Conservation (phyloP, 2,888 invertebrate species). For the Catocala nupta region DNA sequence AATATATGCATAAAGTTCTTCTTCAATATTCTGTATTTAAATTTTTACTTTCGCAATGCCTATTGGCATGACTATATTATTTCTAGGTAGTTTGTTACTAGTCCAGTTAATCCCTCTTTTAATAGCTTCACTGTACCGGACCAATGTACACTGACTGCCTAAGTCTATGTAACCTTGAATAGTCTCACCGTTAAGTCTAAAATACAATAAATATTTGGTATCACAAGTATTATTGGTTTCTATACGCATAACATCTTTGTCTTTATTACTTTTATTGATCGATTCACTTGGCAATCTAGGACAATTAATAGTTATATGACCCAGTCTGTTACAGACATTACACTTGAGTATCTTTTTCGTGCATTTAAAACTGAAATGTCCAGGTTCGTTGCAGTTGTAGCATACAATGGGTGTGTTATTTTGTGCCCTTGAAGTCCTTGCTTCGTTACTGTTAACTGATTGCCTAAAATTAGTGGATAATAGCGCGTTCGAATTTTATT, state of each 20-base stretch:
- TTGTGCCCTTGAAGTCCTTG: too few species aligned
- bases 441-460: too few species aligned
- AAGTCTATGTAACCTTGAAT: conserved; percentile 14
- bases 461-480: too few species aligned
- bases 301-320: conserved; percentile 10
- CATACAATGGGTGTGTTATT: conserved; percentile 2
- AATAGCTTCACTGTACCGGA: conserved; percentile 7
- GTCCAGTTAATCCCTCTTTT: conserved; percentile 11
- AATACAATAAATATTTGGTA: conserved; percentile 3
- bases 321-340: conserved; percentile 15
- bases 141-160: conserved; percentile 18
- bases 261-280: background rate
- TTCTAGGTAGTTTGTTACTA: conserved; percentile 2
- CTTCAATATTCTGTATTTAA: conserved; percentile 2
- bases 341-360: conserved; percentile 15
- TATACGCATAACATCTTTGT: background rate
- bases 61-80: conserved; percentile 3
- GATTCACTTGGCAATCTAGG: background rate
- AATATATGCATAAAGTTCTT: background rate
- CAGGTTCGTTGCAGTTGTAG: conserved; percentile 27
- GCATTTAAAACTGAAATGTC: conserved; percentile 16
- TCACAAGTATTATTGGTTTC: background rate
- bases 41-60: background rate
- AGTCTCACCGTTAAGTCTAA: conserved; percentile 5
- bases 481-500: too few species aligned